phyloP scores from a whole-genome alignment of 53 echinoderm and acorn worm species.

The Holothuria leucospilota region DNA sequence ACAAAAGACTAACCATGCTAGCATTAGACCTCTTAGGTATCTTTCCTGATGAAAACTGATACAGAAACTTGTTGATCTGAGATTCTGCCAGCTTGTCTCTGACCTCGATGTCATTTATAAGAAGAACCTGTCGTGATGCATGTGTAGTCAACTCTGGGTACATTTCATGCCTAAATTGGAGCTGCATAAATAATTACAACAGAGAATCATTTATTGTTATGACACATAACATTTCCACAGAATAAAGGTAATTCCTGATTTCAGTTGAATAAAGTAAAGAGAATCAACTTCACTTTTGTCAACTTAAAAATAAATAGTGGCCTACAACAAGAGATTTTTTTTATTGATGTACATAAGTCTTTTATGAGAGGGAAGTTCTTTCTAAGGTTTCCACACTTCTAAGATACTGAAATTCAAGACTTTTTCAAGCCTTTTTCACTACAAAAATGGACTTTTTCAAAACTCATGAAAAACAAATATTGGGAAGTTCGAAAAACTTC shows the following conservation, averaged over 20 bases:
- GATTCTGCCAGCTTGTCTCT: conserved; percentile 89
- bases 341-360: background rate
- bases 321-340: no score
- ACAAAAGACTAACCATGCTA: conserved; percentile 74
- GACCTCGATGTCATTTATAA: conserved; percentile 92
- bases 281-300: no score
- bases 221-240: no score
- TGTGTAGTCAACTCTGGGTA: conserved; percentile 81
- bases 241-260: no score
- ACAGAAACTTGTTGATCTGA: conserved; percentile 97
- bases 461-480: no score
- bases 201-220: background rate
- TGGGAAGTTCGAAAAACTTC: no score
- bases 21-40: conserved; percentile 87
- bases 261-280: background rate
- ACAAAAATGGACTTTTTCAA: no score
- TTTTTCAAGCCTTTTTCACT: no score
- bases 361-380: no score
- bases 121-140: conserved; percentile 86
- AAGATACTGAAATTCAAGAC: no score
- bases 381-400: no score
- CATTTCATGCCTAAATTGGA: conserved; percentile 83
- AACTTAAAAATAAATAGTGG: no score
- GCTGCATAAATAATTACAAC: conserved; percentile 45
- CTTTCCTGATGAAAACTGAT: conserved; percentile 88